Evolutionary conservation across 1,140 invertebrate genomes (phyloP).

Genomic region (Stegodyphus mimosarum): DNA sequence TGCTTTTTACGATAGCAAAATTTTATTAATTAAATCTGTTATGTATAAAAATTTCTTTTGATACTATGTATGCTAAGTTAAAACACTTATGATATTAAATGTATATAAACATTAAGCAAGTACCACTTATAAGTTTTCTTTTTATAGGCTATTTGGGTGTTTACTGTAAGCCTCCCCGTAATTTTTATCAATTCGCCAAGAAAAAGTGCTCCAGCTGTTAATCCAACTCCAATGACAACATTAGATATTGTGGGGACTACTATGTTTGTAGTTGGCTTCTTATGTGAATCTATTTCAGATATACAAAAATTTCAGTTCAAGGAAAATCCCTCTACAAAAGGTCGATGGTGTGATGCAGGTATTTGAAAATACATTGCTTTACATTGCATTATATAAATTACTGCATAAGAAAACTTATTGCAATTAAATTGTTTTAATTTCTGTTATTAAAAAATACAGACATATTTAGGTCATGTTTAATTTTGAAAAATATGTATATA

Average conservation of each 20-base stretch:
- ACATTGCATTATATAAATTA: not conserved
- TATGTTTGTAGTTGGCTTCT: constrained; percentile 83
- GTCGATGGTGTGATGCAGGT: constrained; percentile 89
- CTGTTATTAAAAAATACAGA: not conserved
- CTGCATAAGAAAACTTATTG: too few species aligned
- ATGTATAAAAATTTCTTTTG: too few species aligned
- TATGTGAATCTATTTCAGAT: constrained; percentile 90
- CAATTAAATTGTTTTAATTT: not conserved
- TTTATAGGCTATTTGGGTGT: constrained; percentile 90
- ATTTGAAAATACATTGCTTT: constrained; percentile 34
- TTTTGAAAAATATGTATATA: too few species aligned
- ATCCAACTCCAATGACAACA: constrained; percentile 81
- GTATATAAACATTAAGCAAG: too few species aligned
- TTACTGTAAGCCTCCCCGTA: constrained; percentile 87
- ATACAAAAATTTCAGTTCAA: constrained; percentile 90
- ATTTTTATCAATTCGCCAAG: constrained; percentile 91
- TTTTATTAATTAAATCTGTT: too few species aligned
- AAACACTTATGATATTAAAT: too few species aligned
- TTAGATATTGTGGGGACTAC: constrained; percentile 85
- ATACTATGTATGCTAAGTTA: too few species aligned
- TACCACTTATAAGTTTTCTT: not conserved
- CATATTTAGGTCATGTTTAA: too few species aligned
- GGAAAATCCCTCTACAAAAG: constrained; percentile 85
- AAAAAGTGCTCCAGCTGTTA: constrained; percentile 69
- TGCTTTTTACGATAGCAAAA: too few species aligned